Evolutionary conservation across 2,888 invertebrate genomes (phyloP), one percentile per base, ranked within the genome.

Genomic region (Gastrophysa polygoni): DNA sequence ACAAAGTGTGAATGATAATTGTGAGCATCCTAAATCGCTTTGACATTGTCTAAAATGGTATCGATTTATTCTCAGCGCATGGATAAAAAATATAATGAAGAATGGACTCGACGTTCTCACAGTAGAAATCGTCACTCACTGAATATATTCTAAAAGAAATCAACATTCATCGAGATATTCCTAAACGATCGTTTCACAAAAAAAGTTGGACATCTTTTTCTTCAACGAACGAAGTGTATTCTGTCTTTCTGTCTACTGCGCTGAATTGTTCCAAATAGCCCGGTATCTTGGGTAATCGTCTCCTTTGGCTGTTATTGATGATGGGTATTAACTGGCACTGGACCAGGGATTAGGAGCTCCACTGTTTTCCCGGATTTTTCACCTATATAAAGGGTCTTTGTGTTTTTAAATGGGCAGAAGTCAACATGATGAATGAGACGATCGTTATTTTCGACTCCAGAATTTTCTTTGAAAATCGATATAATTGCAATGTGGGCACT

Each of bases 221-320:
- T 43, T 18, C 43, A 54, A 38, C 54, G 43, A 20, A 52, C 34
- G 20, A 38, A 49, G 38, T 51, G 56, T 50, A 32, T 56, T 51
- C 51, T 61, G 47, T 56, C 61, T 61, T 56, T 51, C 51, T 61
- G 47, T 56, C 61, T 61, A 51, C 51, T 38, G 20, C 43, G 60
- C 48, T 68, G 63, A 68, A 69, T 62, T 63, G 65, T 63, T 59
- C 63, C 50, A 68, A 69, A 68, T 69, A 59, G 59, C 61, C 61
- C 51, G 63, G 60, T 63, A 68, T 69, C 63, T 67, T 57, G 59
- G n/a, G 62, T 67, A 65, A 67, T 64, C 64, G 57, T 50, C 63
- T 52, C 29, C 57, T 61, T 60, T 43, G 66, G 32, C 61, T 43
- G 48, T 68, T 68, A 64, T 68, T 69, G 67, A 69, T 69, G 67